Base-by-base conservation (phyloP, 2,113 vertebrate genomes). In the Leptosomus discolor region DNA sequence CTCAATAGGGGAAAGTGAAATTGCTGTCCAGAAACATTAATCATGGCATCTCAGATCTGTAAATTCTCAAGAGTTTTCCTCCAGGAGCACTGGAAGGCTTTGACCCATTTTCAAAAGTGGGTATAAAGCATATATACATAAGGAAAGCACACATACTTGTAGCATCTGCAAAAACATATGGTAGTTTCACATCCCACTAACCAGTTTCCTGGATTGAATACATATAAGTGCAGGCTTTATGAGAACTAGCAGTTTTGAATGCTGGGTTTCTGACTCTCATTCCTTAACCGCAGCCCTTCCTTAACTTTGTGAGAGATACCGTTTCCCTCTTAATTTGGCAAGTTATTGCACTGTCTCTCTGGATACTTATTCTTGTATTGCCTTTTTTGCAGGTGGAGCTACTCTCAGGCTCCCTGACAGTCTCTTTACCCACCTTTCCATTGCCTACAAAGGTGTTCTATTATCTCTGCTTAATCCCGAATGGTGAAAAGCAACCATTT, bases 111-210 rank as follows among this genome's bases (percentile, higher is more conserved):
- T 92, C 83, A 78, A 45, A 91, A 50, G 60, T 61, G 53, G 73
- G 80, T 68, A 29, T 75, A 71, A 94, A 87, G 57, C 76, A 26
- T 22, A 64, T 45, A 87, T 67, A 41, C 80, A 65, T 67, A 77
- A 90, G 85, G 84, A n/a, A 57, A 93, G 63, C 90, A 92, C 88
- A 93, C 85, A 54, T 26, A 16, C 69, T 82, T 76, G 90, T 29
- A 96, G 93, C 93, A 96, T 93, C 93, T 97, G 92, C 93, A 83
- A 73, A 86, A 94, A 93, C 92, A 94, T 76, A 65, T 94, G 96
- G 95, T 70, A 94, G 88, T 43, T 88, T 92, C 88, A 82, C 88
- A 90, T 77, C 85, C 93, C 92, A 69, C 96, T 93, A 94, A 69
- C 78, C 93, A 83, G 93, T 46, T 96, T 93, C 96, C 97, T 94